These are phyloP conservation scores for Paedocypris micromegethes DNA, from an alignment of 2,797 vertebrate genomes.

Conservation along the genomic window DNA sequence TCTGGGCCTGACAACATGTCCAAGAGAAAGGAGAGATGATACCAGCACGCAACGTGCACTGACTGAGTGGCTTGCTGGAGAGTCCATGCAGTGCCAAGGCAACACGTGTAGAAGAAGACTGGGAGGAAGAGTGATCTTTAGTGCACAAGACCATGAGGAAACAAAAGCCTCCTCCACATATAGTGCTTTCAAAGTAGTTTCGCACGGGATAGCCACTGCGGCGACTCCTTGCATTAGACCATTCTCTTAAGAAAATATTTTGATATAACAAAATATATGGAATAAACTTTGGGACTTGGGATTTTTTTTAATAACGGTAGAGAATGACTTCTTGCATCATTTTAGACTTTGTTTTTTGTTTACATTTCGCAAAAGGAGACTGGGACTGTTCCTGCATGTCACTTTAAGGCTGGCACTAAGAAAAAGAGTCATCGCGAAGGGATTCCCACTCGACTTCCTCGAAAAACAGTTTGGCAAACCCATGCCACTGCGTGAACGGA, in stretches of 20 bases:
- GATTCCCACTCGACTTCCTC: constrained; percentile 62
- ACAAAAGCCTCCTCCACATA: constrained; percentile 33
- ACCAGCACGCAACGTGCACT: constrained; percentile 42
- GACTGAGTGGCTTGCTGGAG: constrained; percentile 43
- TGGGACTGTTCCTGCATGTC: constrained; percentile 48
- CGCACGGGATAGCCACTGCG: constrained; percentile 43
- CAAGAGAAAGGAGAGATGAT: constrained; percentile 5
- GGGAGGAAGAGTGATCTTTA: constrained; percentile 51
- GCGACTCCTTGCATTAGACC: constrained; percentile 44
- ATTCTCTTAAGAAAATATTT: constrained; percentile 50
- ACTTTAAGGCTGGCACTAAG: constrained; percentile 70
- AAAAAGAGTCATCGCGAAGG: constrained; percentile 52
- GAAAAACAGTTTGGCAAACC: constrained; percentile 56
- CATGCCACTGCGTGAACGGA: constrained; percentile 42
- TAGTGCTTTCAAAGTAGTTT: constrained; percentile 47
- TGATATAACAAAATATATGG: constrained; percentile 54
- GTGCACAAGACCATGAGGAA: constrained; percentile 47
- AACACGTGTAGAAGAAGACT: constrained; percentile 50
- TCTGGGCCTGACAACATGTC: not conserved
- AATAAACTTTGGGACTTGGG: constrained; percentile 46
- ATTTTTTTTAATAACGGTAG: constrained; percentile 34
- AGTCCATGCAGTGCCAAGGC: constrained; percentile 48
- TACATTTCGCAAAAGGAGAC: constrained; percentile 41
- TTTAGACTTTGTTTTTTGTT: constrained; percentile 16
- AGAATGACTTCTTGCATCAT: constrained; percentile 35